Evolutionary conservation across 23 tunicate genomes (phyloP).

Genomic region (Ascidia mentula): DNA sequence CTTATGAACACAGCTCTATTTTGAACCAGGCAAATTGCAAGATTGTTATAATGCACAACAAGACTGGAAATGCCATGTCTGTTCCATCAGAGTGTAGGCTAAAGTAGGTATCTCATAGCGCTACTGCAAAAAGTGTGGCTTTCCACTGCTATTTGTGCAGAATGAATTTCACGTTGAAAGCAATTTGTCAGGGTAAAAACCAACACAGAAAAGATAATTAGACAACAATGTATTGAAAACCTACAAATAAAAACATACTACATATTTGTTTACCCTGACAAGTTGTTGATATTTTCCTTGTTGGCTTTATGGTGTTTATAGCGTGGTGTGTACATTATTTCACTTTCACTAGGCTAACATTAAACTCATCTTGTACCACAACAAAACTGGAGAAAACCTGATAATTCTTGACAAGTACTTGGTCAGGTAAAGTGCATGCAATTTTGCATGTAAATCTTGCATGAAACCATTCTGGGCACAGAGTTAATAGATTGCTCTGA

Average conservation of each 20-base stretch:
- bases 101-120: slow-evolving; percentile 33
- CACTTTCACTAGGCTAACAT: slow-evolving; percentile 56
- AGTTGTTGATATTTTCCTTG: neutral
- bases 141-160: too few species aligned
- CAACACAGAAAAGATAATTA: too few species aligned
- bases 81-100: slow-evolving; percentile 50
- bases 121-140: neutral
- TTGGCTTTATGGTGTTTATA: too few species aligned
- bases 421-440: slow-evolving; percentile 43
- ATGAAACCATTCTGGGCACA: too few species aligned
- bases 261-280: neutral
- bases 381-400: slow-evolving; percentile 81
- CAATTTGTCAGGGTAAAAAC: too few species aligned
- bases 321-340: neutral
- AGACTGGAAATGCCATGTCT: slow-evolving; percentile 79
- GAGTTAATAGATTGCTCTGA: too few species aligned
- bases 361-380: slow-evolving; percentile 62
- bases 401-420: slow-evolving; percentile 28
- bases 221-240: too few species aligned
- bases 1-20: too few species aligned
- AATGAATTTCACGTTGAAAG: too few species aligned
- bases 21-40: slow-evolving; percentile 59
- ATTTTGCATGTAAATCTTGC: too few species aligned
- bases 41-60: slow-evolving; percentile 78
- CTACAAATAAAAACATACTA: too few species aligned